These are phyloP conservation scores for Camponotus vicinus DNA, from an alignment of 1,140 invertebrate genomes.

Conservation along the genomic window DNA sequence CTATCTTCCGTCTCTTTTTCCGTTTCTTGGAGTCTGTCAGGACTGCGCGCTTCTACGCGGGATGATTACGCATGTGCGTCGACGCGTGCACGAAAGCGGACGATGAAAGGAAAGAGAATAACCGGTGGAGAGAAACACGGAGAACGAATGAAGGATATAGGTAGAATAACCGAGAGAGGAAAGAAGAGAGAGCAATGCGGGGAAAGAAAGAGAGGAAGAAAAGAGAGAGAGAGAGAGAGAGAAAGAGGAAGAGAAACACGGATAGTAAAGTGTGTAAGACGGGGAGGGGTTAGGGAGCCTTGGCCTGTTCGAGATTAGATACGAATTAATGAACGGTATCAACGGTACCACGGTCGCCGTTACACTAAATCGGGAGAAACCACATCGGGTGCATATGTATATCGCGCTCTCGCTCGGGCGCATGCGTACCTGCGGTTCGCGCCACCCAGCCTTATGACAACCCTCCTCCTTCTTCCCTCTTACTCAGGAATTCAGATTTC, in stretches of 20 bases:
- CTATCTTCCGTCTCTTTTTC: slow-evolving; percentile 45
- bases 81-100: background rate
- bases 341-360: slow-evolving; percentile 73
- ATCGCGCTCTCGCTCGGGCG: too few species aligned
- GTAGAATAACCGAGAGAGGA: background rate
- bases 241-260: slow-evolving; percentile 4
- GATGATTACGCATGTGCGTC: background rate
- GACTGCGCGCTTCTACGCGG: background rate
- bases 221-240: slow-evolving; percentile 17
- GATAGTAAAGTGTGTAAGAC: slow-evolving; percentile 33
- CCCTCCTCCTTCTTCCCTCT: slow-evolving; percentile 48
- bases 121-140: slow-evolving; percentile 40
- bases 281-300: slow-evolving; percentile 31
- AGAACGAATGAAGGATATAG: background rate
- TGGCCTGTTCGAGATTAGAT: slow-evolving; percentile 60
- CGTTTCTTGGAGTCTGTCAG: background rate
- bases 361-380: slow-evolving; percentile 59
- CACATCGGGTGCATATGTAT: background rate
- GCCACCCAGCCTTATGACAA: slow-evolving; percentile 65
- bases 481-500: background rate
- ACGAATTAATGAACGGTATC: slow-evolving; percentile 60
- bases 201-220: slow-evolving; percentile 20
- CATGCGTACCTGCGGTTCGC: background rate
- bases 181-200: background rate
- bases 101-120: slow-evolving; percentile 2